These are phyloP conservation scores for Enoplosus armatus DNA, from an alignment of 2,797 vertebrate species.

Conservation along the genomic window DNA sequence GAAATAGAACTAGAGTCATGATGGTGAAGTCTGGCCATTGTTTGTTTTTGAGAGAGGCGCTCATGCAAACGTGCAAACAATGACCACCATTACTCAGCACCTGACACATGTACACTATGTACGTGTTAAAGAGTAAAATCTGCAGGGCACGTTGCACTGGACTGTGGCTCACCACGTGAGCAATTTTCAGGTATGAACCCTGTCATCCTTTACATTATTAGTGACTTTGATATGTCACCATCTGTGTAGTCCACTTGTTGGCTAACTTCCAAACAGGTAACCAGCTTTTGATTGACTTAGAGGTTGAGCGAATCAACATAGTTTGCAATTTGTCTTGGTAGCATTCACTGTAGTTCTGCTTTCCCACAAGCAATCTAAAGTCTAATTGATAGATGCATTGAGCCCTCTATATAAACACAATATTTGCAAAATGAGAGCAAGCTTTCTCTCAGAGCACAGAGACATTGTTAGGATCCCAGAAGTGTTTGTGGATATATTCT, in stretches of 20 bases:
- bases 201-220: background rate
- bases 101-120: conserved; percentile 23
- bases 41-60: conserved; percentile 65
- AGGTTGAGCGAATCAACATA: background rate
- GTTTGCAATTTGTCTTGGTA: conserved; percentile 5
- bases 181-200: background rate
- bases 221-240: conserved; percentile 1
- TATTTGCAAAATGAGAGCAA: conserved; percentile 10
- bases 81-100: conserved; percentile 49
- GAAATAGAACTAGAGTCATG: background rate
- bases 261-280: background rate
- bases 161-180: background rate
- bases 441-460: background rate
- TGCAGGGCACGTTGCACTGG: background rate
- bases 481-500: background rate
- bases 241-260: background rate
- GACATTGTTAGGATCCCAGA: background rate
- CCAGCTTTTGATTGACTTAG: background rate
- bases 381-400: background rate
- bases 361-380: conserved; percentile 2
- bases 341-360: conserved; percentile 7
- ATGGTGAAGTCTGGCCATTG: conserved; percentile 55
- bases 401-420: background rate
- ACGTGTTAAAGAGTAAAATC: background rate
- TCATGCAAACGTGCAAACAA: conserved; percentile 80